Evolutionary conservation across 2,888 invertebrate genomes (phyloP).

Genomic region (Calameuta pallipes): DNA sequence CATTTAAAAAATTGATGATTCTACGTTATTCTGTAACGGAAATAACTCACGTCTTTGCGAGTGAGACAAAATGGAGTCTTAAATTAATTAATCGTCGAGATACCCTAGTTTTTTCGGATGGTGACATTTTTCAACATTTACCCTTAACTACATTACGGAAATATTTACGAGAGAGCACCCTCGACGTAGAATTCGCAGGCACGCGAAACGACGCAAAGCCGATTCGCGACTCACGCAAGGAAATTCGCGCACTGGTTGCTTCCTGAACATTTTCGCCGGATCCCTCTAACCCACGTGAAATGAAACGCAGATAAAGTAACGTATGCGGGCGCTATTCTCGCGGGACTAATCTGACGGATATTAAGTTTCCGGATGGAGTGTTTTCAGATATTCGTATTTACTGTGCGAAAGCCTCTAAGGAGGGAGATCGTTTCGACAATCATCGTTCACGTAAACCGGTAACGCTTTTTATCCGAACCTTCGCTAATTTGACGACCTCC

Average conservation of each 20-base stretch:
- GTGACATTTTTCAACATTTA: background rate
- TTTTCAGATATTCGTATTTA: background rate
- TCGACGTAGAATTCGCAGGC: background rate
- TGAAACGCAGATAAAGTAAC: background rate
- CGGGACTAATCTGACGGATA: background rate
- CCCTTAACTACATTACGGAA: background rate
- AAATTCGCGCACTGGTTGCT: background rate
- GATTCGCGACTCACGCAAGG: background rate
- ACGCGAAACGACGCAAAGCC: background rate
- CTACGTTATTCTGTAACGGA: background rate
- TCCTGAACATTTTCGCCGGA: background rate
- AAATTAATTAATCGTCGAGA: background rate
- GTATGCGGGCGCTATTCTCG: background rate
- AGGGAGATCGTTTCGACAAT: background rate
- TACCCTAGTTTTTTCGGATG: background rate
- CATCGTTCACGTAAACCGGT: background rate
- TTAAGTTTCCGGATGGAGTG: background rate
- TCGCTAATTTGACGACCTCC: background rate
- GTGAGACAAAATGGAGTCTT: background rate
- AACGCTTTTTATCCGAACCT: background rate
- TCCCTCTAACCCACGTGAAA: background rate
- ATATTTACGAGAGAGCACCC: background rate
- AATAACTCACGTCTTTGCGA: background rate
- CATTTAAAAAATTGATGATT: background rate
- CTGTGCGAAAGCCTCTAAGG: background rate